These are phyloP conservation scores for Varanus salvator DNA, from an alignment of 2,113 vertebrate genomes.

Conservation along the genomic window DNA sequence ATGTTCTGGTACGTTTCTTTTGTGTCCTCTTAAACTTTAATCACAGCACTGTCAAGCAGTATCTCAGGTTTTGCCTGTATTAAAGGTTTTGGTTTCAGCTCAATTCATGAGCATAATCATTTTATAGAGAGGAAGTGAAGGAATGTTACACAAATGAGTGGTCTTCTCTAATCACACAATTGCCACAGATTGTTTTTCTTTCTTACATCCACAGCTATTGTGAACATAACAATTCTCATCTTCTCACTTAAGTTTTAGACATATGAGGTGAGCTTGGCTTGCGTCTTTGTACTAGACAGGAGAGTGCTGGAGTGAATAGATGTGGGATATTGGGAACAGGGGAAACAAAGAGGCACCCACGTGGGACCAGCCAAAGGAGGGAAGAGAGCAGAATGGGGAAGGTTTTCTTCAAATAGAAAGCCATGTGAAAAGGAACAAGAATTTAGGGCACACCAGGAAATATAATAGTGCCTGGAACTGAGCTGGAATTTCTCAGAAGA, in stretches of 20 bases:
- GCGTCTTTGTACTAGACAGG: background rate
- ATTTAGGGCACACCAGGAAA: background rate
- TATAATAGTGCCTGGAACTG: background rate
- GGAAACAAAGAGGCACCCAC: background rate
- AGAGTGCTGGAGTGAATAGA: background rate
- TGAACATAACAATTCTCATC: background rate
- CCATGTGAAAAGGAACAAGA: background rate
- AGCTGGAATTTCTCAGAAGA: background rate
- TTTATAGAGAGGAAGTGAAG: slow-evolving; percentile 30
- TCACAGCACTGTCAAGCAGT: slow-evolving; percentile 42
- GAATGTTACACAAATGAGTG: slow-evolving; percentile 49
- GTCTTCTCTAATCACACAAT: slow-evolving; percentile 15
- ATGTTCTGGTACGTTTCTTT: slow-evolving; percentile 49
- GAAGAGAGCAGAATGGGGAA: background rate
- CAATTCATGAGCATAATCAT: slow-evolving; percentile 37
- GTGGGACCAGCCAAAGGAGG: background rate
- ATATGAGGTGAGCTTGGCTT: background rate
- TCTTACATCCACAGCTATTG: background rate
- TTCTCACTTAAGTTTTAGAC: background rate
- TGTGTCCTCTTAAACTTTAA: slow-evolving; percentile 61
- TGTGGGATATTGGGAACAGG: background rate
- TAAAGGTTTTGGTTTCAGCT: slow-evolving; percentile 66
- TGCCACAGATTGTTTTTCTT: slow-evolving; percentile 31
- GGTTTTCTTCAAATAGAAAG: background rate
- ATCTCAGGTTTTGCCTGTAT: slow-evolving; percentile 32